Conservation (phyloP, 2,113 vertebrate genomes). For the Varanus salvator region DNA sequence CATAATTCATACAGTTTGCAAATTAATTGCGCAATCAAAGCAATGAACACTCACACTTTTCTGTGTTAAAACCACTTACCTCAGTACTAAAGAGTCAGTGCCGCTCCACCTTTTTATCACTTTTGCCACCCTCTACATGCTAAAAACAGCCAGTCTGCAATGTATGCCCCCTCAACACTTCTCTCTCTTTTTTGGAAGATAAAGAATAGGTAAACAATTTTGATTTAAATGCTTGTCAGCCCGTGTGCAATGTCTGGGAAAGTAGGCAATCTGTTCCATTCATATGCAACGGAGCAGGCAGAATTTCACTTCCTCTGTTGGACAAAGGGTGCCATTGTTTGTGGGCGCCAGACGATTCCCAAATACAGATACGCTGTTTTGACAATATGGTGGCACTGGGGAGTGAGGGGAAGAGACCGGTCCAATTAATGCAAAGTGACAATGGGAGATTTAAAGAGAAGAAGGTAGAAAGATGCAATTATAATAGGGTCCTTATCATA, state of each 20-base stretch:
- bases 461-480: neutral
- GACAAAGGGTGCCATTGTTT: neutral
- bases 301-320: conserved; percentile 35
- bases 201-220: conserved; percentile 23
- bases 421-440: conserved; percentile 14
- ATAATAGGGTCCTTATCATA: neutral
- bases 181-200: neutral
- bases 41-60: conserved; percentile 26
- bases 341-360: neutral
- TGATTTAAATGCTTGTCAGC: conserved; percentile 29
- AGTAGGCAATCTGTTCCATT: conserved; percentile 25
- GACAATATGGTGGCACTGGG: rapidly evolving
- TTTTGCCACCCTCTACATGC: neutral
- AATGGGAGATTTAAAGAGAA: rapidly evolving
- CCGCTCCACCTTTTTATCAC: neutral
- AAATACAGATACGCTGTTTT: conserved; percentile 26
- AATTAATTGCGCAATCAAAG: conserved; percentile 24
- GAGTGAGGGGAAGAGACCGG: neutral
- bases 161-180: neutral
- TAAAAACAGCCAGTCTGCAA: conserved; percentile 24
- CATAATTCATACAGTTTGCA: conserved; percentile 9
- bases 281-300: conserved; percentile 31
- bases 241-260: conserved; percentile 21
- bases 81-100: neutral
- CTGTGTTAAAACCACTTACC: conserved; percentile 18